phyloP scores from a whole-genome alignment of 1,140 invertebrate species.

The Drosophila nikananu region DNA sequence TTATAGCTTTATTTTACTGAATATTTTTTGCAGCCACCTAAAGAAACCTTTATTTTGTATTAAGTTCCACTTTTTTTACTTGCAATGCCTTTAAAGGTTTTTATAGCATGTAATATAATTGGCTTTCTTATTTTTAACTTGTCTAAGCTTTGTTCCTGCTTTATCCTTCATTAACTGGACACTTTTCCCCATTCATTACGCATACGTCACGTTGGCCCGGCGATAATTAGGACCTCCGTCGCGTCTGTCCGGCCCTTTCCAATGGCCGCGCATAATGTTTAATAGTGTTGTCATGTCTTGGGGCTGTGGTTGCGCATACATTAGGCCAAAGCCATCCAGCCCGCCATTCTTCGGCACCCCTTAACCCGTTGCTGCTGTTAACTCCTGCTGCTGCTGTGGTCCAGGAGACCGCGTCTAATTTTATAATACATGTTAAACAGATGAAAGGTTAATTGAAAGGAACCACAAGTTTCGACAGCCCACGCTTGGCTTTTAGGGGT shows the following conservation, averaged over 20 bases:
- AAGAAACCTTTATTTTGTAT: not conserved
- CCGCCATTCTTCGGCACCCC: slow-evolving; percentile 18
- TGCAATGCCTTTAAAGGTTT: not conserved
- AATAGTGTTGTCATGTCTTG: slow-evolving; percentile 83
- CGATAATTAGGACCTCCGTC: slow-evolving; percentile 20
- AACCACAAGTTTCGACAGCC: slow-evolving; percentile 80
- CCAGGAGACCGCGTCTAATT: slow-evolving; percentile 78
- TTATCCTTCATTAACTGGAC: slow-evolving; percentile 13
- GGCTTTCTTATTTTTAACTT: not conserved
- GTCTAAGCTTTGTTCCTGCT: not conserved
- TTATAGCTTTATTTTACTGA: no score
- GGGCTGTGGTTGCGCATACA: slow-evolving; percentile 79
- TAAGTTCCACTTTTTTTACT: not conserved
- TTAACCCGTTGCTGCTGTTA: slow-evolving; percentile 8
- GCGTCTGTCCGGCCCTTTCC: slow-evolving; percentile 4
- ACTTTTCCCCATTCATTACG: slow-evolving; percentile 22
- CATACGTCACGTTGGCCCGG: slow-evolving; percentile 34
- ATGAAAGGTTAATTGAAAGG: slow-evolving; percentile 83
- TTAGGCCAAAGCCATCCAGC: slow-evolving; percentile 48
- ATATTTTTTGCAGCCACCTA: not conserved
- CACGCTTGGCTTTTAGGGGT: slow-evolving; percentile 72
- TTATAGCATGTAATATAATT: not conserved
- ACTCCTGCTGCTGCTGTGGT: slow-evolving; percentile 52
- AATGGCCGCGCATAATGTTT: slow-evolving; percentile 64
- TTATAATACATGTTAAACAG: slow-evolving; percentile 84